Evolutionary conservation across 2,888 invertebrate genomes (phyloP), one percentile per base, ranked within the genome.

Genomic region (Scaptodrosophila latifasciaeformis): DNA sequence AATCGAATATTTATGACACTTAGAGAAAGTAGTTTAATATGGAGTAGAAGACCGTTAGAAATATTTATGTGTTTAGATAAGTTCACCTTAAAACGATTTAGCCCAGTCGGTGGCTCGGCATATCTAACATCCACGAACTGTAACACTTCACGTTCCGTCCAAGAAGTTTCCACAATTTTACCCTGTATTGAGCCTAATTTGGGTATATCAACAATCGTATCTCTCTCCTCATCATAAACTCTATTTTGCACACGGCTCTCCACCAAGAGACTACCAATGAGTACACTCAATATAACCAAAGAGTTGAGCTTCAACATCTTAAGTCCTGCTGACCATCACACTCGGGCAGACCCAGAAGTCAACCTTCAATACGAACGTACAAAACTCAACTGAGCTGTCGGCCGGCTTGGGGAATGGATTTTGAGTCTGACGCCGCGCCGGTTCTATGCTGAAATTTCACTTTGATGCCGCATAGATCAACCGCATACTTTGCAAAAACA

Each of bases 101-200:
- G 55, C 15, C 85, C 85, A 2, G 82, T 82, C 0, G 85, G 85
- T 3, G 85, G 67, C 43, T 85, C 84, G 0, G 82, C 85, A 58
- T 85, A 85, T 63, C 82, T 68, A 1, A 85, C 68, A 63, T 85
- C 85, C n/a, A 86, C 67, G 66, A 86, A 85, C 40, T 85, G 85
- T 48, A 81, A 55, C 18, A 85, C 80, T 60, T 82, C 72, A 0
- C 83, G 71, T 5, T 75, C 54, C 2, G 80, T 76, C 85, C 85
- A 85, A 7, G 83, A 71, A 0, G 85, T 84, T 45, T 83, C 71
- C 2, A 82, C 31, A 13, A 70, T 59, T 49, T 79, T 82, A 1
- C 84, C 84, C 56, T 80, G 81, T 17, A 85, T 67, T 0, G 59
- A 39, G 35, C 85, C 85, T 59, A 85, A 45, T 13, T 76, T 82